Evolutionary conservation across 2,888 invertebrate species (phyloP).

Genomic region (Ptychoptera contaminata): DNA sequence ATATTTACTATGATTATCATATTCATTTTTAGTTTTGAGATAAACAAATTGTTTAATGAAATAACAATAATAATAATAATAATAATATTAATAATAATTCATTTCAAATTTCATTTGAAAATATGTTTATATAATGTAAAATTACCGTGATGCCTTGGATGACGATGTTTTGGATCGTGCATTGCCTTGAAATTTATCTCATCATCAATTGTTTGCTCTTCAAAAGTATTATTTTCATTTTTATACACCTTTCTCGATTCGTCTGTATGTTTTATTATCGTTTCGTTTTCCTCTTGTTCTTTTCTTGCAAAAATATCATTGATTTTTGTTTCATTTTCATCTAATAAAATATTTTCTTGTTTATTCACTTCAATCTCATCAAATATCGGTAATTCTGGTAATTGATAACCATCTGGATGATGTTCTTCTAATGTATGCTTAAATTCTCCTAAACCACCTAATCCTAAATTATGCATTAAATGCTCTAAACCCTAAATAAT

Average conservation of each 20-base stretch:
- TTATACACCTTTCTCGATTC: no score
- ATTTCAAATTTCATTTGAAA: no score
- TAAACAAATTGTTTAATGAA: neutral
- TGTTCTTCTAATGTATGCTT: constrained; percentile 27
- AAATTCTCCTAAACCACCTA: constrained; percentile 47
- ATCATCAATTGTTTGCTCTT: constrained; percentile 5
- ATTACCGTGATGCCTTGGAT: constrained; percentile 26
- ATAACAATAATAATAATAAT: neutral
- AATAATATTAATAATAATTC: no score
- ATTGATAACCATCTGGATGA: constrained; percentile 20
- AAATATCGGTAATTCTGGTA: constrained; percentile 8
- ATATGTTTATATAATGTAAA: neutral
- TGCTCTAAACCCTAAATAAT: constrained; percentile 47
- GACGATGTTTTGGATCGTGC: constrained; percentile 29
- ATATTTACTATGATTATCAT: no score
- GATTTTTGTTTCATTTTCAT: neutral
- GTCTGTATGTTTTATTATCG: constrained; percentile 2
- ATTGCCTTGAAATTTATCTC: constrained; percentile 22
- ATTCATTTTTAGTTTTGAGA: neutral
- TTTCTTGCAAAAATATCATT: constrained; percentile 1
- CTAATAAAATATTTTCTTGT: neutral
- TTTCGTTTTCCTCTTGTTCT: constrained; percentile 2
- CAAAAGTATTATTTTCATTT: constrained; percentile 1
- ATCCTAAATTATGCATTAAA: constrained; percentile 43
- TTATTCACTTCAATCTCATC: neutral